Percentiles rank a stretch among this genome's conserved stretches.
phyloP scores from a whole-genome alignment of 2,797 vertebrate species.

The Mionectes olivaceus region DNA sequence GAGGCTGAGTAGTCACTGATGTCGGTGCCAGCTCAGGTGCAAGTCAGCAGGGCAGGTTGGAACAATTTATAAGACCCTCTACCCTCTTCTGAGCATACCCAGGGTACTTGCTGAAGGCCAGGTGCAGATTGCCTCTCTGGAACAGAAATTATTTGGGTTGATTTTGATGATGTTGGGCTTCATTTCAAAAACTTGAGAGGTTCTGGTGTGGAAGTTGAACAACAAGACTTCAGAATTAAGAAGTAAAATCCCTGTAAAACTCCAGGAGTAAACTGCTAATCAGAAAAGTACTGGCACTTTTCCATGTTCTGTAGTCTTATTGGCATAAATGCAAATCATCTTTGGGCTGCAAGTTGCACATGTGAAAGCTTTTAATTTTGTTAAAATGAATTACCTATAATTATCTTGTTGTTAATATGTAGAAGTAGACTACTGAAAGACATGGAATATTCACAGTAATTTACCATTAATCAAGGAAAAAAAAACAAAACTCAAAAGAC shows the following conservation, averaged over 20 bases:
- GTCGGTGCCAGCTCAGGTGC: neutral
- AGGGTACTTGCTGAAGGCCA: neutral
- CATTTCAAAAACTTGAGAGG: slow-evolving; percentile 59
- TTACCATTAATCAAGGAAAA: slow-evolving; percentile 14
- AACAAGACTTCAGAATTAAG: slow-evolving; percentile 58
- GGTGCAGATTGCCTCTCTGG: neutral
- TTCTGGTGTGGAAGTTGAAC: slow-evolving; percentile 37
- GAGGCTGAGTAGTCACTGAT: neutral
- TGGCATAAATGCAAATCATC: slow-evolving; percentile 60
- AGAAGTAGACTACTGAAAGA: slow-evolving; percentile 54
- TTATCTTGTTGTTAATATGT: slow-evolving; percentile 70
- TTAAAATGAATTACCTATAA: slow-evolving; percentile 59
- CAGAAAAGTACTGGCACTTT: slow-evolving; percentile 36
- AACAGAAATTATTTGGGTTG: neutral
- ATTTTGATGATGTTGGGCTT: slow-evolving; percentile 54
- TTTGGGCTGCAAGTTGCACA: slow-evolving; percentile 35
- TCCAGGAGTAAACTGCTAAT: slow-evolving; percentile 32
- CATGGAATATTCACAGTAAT: slow-evolving; percentile 54
- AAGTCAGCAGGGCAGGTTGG: neutral
- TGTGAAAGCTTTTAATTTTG: slow-evolving; percentile 73
- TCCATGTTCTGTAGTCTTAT: slow-evolving; percentile 19
- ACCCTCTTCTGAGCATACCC: neutral
- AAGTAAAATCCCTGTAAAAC: slow-evolving; percentile 40
- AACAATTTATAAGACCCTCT: neutral
- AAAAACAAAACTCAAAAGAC: neutral